Percentiles rank a stretch among this genome's conserved stretches.
These are phyloP conservation scores for Picathartes gymnocephalus DNA, from an alignment of 2,113 vertebrate species.

Conservation along the genomic window DNA sequence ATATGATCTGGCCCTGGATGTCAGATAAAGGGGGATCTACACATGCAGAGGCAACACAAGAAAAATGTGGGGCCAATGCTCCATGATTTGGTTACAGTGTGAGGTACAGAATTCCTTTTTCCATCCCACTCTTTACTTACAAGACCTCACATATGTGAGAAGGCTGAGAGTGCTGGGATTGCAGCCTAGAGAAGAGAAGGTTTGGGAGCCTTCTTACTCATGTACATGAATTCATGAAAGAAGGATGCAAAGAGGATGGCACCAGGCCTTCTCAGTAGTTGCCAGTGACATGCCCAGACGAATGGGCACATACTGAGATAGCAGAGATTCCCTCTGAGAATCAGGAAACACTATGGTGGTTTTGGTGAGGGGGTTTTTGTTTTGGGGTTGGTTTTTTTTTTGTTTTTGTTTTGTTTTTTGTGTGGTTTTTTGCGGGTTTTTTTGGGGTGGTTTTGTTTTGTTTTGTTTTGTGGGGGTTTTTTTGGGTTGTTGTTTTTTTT, in stretches of 20 bases:
- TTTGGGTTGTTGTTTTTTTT: too few relatives aligned
- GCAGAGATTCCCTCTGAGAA: background rate
- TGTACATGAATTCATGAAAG: background rate
- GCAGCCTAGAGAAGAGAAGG: background rate
- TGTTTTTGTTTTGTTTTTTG: background rate
- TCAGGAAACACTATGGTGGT: too few relatives aligned
- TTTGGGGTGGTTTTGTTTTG: too few relatives aligned
- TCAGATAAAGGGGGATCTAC: background rate
- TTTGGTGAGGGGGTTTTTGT: too few relatives aligned
- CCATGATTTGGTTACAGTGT: background rate
- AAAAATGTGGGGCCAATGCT: background rate
- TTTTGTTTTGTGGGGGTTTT: too few relatives aligned
- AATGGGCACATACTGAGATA: background rate
- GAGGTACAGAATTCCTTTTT: background rate
- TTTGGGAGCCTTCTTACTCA: background rate
- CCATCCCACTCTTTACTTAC: background rate
- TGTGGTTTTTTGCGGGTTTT: too few relatives aligned
- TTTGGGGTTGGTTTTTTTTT: too few relatives aligned
- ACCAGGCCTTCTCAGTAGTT: background rate
- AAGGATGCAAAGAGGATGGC: background rate
- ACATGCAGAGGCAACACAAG: background rate
- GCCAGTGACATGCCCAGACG: too few relatives aligned
- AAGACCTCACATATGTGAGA: background rate
- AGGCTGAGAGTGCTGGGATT: background rate
- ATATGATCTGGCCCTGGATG: background rate